Evolutionary conservation across 1,140 invertebrate species (phyloP), one percentile per base, ranked within the genome.

Genomic region (Drosophila sproati): DNA sequence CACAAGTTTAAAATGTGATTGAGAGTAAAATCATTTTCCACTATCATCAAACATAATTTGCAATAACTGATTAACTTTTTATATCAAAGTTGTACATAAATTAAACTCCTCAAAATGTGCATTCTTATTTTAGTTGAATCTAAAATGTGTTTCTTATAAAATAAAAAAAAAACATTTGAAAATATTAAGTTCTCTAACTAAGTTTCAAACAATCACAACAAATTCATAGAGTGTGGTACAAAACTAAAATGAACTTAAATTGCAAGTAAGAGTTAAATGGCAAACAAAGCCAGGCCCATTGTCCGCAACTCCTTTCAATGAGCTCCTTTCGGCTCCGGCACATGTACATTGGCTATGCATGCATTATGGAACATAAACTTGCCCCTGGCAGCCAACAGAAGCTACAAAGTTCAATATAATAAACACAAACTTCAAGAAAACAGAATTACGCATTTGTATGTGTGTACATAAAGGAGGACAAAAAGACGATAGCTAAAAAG

Each of bases 371-470:
- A 56, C 80, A 78, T 82, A 86, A 79, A 82, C 69, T 77, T 70
- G 68, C 83, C 76, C 57, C 52, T 63, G 76, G 72, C 76, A 59
- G 31, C 7, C 12, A 55, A 54, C 51, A 41, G 62, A 72, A 76
- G 64, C 82, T 62, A 64, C 80, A 82, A 87, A 87, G 83, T 88
- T 83, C 72, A 86, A 87, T 88, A 88, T 88, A 83, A 87, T 73
- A 87, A 87, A 88, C 83, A 83, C 82, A 89, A 83, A 88, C 80
- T 83, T 61, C 41, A 80, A 78, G 80, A 83, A 89, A 89, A 88
- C 85, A 71, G 73, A 88, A 88, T 88, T 89, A 78, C 78, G 82
- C 77, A 77, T 71, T 3, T n/a, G 39, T n/a, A 43, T 43, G 39
- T 43, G 2, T 43, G 10, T 43, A 43, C 39, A 43, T 43, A 43